These are phyloP conservation scores for Chironomus tentans DNA, from an alignment of 2,888 invertebrate species.

Conservation along the genomic window DNA sequence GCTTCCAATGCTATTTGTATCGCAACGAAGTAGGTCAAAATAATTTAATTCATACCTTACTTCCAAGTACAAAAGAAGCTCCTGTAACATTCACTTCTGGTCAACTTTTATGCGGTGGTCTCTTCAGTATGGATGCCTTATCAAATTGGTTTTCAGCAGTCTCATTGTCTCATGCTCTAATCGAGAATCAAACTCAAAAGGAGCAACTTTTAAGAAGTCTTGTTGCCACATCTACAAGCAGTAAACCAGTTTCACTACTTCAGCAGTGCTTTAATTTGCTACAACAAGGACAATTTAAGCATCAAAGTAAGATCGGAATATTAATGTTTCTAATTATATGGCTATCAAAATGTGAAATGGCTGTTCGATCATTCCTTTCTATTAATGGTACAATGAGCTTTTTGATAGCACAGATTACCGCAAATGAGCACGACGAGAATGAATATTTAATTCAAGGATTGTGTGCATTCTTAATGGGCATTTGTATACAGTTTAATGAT, in stretches of 20 bases:
- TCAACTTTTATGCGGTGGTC: conserved; percentile 84
- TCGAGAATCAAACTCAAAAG: conserved; percentile 76
- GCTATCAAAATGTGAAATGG: conserved; percentile 73
- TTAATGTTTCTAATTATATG: conserved; percentile 85
- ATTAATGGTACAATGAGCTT: conserved; percentile 76
- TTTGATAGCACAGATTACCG: conserved; percentile 68
- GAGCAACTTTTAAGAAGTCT: conserved; percentile 87
- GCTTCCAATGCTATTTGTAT: conserved; percentile 91
- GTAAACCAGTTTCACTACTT: conserved; percentile 78
- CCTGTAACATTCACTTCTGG: conserved; percentile 60
- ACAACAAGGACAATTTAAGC: conserved; percentile 56
- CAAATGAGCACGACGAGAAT: conserved; percentile 82
- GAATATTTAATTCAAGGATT: conserved; percentile 81
- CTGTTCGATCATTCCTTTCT: conserved; percentile 72
- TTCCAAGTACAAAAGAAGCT: conserved; percentile 76
- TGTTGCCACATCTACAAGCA: conserved; percentile 73
- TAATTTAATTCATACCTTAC: conserved; percentile 79
- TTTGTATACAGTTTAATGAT: conserved; percentile 85
- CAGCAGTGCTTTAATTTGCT: conserved; percentile 79
- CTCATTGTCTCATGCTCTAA: conserved; percentile 79
- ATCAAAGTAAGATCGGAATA: conserved; percentile 78
- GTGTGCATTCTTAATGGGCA: conserved; percentile 85
- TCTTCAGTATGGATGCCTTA: conserved; percentile 78
- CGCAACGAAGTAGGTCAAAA: conserved; percentile 86
- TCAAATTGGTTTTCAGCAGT: conserved; percentile 95